Evolutionary conservation across 2,888 invertebrate genomes (phyloP), one percentile per base, ranked within the genome.

Genomic region (Cataglyphis livida): DNA sequence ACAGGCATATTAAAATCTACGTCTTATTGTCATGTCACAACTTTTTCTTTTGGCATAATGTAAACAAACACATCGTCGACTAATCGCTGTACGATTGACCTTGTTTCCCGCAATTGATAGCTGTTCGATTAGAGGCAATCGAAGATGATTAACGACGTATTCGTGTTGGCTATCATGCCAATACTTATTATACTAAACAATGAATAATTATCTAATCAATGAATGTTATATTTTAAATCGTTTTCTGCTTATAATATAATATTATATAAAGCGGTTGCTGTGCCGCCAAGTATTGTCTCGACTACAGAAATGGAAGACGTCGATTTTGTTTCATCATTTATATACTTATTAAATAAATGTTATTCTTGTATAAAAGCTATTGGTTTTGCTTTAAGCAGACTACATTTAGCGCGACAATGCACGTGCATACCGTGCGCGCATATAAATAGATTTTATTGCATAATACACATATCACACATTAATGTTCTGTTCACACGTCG

Each of bases 11-110:
- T 93, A 93, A 79, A 87, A 90, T 89, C 94, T 94, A 94, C 91
- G 82, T 93, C 91, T 94, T 94, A 94, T 94, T 94, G 94, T 94
- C 94, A 92, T 92, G 91, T 93, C 94, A 94, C 94, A 94, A 94
- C 94, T 90, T 93, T 90, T 89, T 89, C 59, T 84, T 91, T 85
- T 64, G 89, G 85, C 90, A 86, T 65, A 75, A 84, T 85, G 85
- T 83, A 84, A 88, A 83, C 73, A 81, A 89, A 86, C 25, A 71
- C 59, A 25, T 0, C 32, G 59, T 6, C 68, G 68, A 76, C 35
- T 64, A 83, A 76, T 64, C 12, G 35, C 51, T 75, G 51, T 75
- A 79, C 61, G n/a, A 66, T 62, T 12, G 21, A 65, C 10, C 44
- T 7, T n/a, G 25, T 38, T 57, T 68, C 9, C n/a, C n/a, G 28